Evolutionary conservation across 2,113 vertebrate genomes (phyloP).

Genomic region (Pteropus alecto): DNA sequence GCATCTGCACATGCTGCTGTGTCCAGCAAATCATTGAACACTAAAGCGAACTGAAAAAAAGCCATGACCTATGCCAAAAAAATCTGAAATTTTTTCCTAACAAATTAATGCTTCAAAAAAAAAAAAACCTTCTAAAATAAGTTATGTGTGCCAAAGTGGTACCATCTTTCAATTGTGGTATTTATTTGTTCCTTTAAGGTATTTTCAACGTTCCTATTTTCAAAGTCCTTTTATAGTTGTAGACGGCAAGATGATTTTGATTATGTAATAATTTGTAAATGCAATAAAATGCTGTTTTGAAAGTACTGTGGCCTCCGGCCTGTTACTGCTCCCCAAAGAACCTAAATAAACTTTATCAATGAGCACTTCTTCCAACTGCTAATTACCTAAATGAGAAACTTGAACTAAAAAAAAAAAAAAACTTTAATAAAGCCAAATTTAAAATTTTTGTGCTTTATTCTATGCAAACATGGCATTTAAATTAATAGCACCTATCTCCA

Average conservation of each 20-base stretch:
- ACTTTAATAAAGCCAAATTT: slow-evolving; percentile 65
- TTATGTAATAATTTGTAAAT: slow-evolving; percentile 43
- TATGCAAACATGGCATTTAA: slow-evolving; percentile 52
- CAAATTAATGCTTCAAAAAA: not conserved
- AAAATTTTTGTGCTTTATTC: slow-evolving; percentile 48
- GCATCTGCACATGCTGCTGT: slow-evolving; percentile 12
- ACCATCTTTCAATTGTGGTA: not conserved
- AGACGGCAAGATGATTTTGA: slow-evolving; percentile 34
- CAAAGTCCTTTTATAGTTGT: slow-evolving; percentile 4
- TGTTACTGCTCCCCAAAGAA: slow-evolving; percentile 29
- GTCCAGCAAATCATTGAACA: not conserved
- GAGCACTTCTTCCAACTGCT: slow-evolving; percentile 33
- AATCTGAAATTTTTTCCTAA: not conserved
- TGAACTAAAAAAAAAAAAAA: slow-evolving; percentile 61
- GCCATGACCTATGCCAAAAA: not conserved
- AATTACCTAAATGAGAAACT: slow-evolving; percentile 53
- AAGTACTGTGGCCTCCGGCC: not conserved
- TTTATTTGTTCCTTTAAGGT: slow-evolving; percentile 42
- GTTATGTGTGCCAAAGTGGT: not conserved
- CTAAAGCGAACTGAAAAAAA: slow-evolving; percentile 31
- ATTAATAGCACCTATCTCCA: slow-evolving; percentile 60
- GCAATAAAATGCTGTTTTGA: slow-evolving; percentile 58
- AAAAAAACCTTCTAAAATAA: not conserved
- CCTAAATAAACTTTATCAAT: slow-evolving; percentile 46
- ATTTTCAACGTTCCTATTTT: slow-evolving; percentile 44